A percentile compares a stretch with the other conserved stretches of the same genome.
Conservation (phyloP, 2,113 vertebrate species). For the Daphoenositta chrysoptera region DNA sequence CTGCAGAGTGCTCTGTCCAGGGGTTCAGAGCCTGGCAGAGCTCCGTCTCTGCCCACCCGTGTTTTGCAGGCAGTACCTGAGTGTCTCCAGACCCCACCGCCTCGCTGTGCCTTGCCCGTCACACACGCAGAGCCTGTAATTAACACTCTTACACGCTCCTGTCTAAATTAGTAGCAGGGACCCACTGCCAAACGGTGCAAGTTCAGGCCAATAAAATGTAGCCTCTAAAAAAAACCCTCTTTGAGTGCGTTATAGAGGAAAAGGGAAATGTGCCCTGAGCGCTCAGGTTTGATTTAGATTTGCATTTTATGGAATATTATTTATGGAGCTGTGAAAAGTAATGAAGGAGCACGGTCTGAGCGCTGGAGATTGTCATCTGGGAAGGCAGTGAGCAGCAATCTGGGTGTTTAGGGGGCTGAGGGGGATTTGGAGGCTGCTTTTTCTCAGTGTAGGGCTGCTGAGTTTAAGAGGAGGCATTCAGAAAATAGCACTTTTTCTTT, state of each 20-base stretch:
- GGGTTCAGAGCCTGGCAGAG: not conserved
- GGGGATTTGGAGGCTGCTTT: not conserved
- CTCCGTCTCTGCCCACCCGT: not conserved
- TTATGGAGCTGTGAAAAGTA: conserved; percentile 5
- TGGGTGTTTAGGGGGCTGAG: not conserved
- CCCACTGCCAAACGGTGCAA: not conserved
- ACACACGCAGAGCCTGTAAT: not conserved
- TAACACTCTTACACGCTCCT: not conserved
- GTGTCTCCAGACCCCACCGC: not conserved
- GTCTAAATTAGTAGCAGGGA: not conserved
- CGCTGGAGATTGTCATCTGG: not conserved
- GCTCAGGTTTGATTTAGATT: conserved; percentile 1
- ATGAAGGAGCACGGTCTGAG: not conserved
- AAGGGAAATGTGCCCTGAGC: conserved; percentile 47
- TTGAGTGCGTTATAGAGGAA: not conserved
- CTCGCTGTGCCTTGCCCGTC: not conserved
- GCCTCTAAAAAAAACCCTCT: not conserved
- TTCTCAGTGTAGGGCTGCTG: not conserved
- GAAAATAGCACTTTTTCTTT: not conserved
- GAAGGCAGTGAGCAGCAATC: rapidly evolving
- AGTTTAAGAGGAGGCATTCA: rapidly evolving
- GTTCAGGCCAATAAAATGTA: not conserved
- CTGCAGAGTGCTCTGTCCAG: not conserved
- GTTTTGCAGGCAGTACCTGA: rapidly evolving
- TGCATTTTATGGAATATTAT: conserved; percentile 35